Base-by-base conservation (phyloP, 2,888 invertebrate genomes). In the Timandra comae region DNA sequence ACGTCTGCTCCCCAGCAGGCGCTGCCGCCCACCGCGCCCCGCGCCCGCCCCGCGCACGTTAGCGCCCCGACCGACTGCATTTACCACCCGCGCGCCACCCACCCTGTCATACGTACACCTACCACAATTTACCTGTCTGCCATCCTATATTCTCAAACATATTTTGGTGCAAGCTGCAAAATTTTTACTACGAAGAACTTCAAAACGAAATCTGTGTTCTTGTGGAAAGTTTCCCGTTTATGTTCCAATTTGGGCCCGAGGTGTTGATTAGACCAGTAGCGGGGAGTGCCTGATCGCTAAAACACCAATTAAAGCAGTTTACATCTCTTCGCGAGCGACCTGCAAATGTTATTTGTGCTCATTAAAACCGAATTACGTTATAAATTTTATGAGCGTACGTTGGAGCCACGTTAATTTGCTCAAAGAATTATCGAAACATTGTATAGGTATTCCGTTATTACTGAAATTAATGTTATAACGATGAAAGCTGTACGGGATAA, bases 31-130 rank as follows among this genome's bases (percentile, higher is more conserved):
- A 33, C 41, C 52, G 52, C 46, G 24, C 44, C 50, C 42, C 49
- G 35, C 48, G 33, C 45, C 37, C 41, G 25, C 63, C 75, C 77
- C 77, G 72, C 71, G 42, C 74, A 57, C 77, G 84, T 84, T 84
- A 84, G 78, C 84, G 68, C 84, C 80, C 78, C 82, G 66, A 82
- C 84, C 82, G 71, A 82, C 66, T 84, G 84, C 84, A 84, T 84
- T 81, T 80, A 81, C 84, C 81, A 79, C 82, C 81, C 80, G 64
- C 69, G 7, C 38, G 30, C 40, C 41, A 7, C 24, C 53, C 72
- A 47, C 72, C 71, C 61, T 51, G 33, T 50, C 56, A 56, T 60
- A 70, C 58, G 72, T 52, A 57, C 58, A 58, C 49, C 63, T 60
- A 54, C 48, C 38, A 41, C 43, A 38, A 34, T 53, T 56, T 73